phyloP scores from a whole-genome alignment of 1,140 invertebrate species.

The Macrobrachium nipponense region DNA sequence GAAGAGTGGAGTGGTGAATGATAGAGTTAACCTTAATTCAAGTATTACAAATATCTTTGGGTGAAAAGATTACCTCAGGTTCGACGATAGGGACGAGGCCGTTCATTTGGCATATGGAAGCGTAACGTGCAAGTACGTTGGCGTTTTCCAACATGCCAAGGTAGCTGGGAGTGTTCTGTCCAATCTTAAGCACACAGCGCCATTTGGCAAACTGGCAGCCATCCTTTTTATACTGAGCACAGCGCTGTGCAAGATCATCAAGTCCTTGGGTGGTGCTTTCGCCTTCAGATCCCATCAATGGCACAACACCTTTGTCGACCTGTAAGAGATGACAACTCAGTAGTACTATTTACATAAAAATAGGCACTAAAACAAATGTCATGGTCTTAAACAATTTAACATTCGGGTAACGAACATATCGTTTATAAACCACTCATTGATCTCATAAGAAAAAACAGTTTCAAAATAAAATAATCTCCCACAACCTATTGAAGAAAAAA shows the following conservation, averaged over 20 bases:
- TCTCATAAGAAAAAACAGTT: background rate
- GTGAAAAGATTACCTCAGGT: constrained; percentile 76
- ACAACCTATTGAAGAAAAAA: too few relatives aligned
- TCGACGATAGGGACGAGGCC: constrained; percentile 98
- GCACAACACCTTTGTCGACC: constrained; percentile 85
- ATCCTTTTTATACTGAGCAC: constrained; percentile 98
- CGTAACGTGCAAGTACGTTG: constrained; percentile 95
- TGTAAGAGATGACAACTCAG: background rate
- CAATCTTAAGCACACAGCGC: constrained; percentile 97
- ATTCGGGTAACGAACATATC: background rate
- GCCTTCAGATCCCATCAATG: constrained; percentile 88
- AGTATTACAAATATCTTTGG: background rate
- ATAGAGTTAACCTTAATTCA: too few relatives aligned
- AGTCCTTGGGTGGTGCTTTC: constrained; percentile 98
- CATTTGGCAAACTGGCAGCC: constrained; percentile 99
- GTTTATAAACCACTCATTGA: background rate
- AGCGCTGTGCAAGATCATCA: constrained; percentile 92
- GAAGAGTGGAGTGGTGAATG: too few relatives aligned
- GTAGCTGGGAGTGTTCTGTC: constrained; percentile 88
- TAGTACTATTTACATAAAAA: too few relatives aligned
- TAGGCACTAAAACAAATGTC: background rate
- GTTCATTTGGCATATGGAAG: constrained; percentile 95
- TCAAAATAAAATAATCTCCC: too few relatives aligned
- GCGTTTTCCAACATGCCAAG: constrained; percentile 93
- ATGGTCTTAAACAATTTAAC: too few relatives aligned